Evolutionary conservation across 1,140 invertebrate genomes (phyloP).

Genomic region (Drosophila bifasciata): DNA sequence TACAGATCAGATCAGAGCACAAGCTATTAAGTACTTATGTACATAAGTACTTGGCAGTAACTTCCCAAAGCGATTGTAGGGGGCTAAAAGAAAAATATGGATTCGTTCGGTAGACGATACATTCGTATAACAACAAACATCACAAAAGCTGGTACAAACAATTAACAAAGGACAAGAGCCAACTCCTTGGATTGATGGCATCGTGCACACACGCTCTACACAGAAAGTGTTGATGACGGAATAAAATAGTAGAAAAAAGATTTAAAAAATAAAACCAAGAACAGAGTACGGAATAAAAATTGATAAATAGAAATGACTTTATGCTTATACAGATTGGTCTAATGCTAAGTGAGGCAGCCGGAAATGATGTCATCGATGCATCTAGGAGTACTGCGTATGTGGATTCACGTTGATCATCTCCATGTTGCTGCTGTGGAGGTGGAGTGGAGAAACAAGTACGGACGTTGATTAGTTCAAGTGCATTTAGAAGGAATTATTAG

Average conservation of each 20-base stretch:
- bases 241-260: conserved; percentile 5
- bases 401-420: conserved; percentile 93
- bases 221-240: too few species aligned
- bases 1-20: too few species aligned
- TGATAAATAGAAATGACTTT: conserved; percentile 33
- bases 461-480: conserved; percentile 22
- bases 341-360: conserved; percentile 41
- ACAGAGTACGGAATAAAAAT: conserved; percentile 11
- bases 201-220: too few species aligned
- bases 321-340: conserved; percentile 44
- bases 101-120: too few species aligned
- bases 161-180: too few species aligned
- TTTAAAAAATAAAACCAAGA: background rate
- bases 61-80: too few species aligned
- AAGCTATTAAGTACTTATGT: too few species aligned
- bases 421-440: conserved; percentile 86
- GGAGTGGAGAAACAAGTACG: conserved; percentile 29
- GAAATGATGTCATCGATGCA: conserved; percentile 11
- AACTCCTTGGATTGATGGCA: too few species aligned
- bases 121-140: too few species aligned
- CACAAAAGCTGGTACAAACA: too few species aligned
- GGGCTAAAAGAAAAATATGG: too few species aligned
- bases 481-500: conserved; percentile 2
- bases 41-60: too few species aligned
- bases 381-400: conserved; percentile 89